Percentiles rank a stretch among this genome's conserved stretches.
phyloP scores from a whole-genome alignment of 2,888 invertebrate species.

The Dryobotodes eremita region DNA sequence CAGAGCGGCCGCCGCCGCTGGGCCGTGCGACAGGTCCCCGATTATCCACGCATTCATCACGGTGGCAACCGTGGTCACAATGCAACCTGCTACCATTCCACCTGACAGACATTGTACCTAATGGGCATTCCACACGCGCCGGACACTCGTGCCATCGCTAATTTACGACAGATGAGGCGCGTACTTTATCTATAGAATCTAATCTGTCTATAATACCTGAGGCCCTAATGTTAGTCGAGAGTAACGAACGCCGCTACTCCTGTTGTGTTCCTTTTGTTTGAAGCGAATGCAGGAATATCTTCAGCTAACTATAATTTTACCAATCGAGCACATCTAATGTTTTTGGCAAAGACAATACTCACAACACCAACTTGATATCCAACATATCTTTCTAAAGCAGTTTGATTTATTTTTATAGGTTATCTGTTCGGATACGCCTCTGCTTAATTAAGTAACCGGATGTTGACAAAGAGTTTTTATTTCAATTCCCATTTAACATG shows the following conservation, averaged over 20 bases:
- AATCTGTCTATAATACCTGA: conserved; percentile 42
- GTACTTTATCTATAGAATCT: conserved; percentile 37
- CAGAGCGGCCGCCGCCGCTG: conserved; percentile 60
- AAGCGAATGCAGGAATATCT: background rate
- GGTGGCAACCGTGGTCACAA: conserved; percentile 69
- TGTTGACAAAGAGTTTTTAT: conserved; percentile 5
- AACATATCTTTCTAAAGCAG: conserved; percentile 3
- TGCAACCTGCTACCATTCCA: conserved; percentile 75
- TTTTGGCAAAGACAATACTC: background rate
- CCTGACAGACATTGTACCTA: conserved; percentile 74
- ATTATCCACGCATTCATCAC: conserved; percentile 89
- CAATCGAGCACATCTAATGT: background rate
- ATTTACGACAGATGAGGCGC: conserved; percentile 63
- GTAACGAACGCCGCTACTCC: conserved; percentile 1
- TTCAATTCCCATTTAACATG: conserved; percentile 16
- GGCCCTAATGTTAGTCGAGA: conserved; percentile 14
- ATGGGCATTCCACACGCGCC: conserved; percentile 81
- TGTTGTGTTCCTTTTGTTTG: background rate
- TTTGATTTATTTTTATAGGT: too few species aligned
- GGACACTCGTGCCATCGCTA: conserved; percentile 78
- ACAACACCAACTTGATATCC: background rate
- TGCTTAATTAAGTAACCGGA: conserved; percentile 1
- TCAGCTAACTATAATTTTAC: background rate
- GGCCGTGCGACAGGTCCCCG: conserved; percentile 89
- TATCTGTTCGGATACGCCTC: conserved; percentile 20